Evolutionary conservation across 1,140 invertebrate genomes (phyloP), one percentile per base, ranked within the genome.

Genomic region (Eueides isabella): DNA sequence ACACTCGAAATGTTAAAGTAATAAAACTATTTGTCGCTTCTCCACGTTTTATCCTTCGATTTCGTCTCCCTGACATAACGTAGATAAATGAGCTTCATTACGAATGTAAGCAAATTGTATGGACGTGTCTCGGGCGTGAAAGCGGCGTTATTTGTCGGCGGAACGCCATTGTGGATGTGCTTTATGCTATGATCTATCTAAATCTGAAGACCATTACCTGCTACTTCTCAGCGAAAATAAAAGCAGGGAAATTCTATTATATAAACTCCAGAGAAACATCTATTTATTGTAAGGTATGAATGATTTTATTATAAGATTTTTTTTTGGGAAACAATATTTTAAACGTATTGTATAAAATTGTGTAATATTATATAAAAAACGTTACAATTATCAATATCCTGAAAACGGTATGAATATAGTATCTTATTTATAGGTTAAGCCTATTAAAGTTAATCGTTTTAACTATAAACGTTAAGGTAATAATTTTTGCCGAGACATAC

Each of bases 51-150:
- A 70, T 41, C 28, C 68, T 26, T 41, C 28, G 9, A n/a, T 67
- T 84, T 78, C 68, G 80, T 80, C 70, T 62, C 63, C 63, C 78
- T 77, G 68, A 83, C 84, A 80, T 78, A 84, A 82, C 82, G n/a
- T 62, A 80, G 85, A 86, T 82, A 86, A 86, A 88, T 86, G 66
- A 83, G 72, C 66, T 80, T 71, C 74, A 80, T 69, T 74, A 69
- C 72, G n/a, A 69, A 74, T 74, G 84, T 80, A 83, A 85, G 79
- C 80, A 83, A 86, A 86, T 88, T 86, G 84, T 86, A 80, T 75
- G 79, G 71, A 79, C 74, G 79, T 76, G 76, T 80, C 71, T 70
- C 26, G 68, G 61, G 68, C 68, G 76, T 78, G 87, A 87, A 89
- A 89, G 85, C 75, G 80, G 80, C 83, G 79, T 78, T 79, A 82